Evolutionary conservation across 2,113 vertebrate genomes (phyloP).

Genomic region (Glaucidium brasilianum): DNA sequence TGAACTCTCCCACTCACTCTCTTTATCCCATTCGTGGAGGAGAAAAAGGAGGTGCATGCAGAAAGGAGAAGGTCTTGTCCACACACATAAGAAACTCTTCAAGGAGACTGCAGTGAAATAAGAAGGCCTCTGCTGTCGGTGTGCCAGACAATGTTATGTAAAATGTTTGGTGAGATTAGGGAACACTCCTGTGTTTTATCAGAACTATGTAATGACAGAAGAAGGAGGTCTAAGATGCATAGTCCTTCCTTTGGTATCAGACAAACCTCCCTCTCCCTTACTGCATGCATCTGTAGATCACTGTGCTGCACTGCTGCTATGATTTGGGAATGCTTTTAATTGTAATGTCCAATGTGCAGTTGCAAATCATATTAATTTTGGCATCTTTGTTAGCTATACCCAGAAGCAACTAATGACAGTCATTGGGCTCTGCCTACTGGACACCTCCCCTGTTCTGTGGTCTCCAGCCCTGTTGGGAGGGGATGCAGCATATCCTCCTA

Average conservation of each 20-base stretch:
- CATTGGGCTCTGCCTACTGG: neutral
- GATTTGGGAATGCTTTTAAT: neutral
- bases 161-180: neutral
- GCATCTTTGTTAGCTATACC: neutral
- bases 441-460: neutral
- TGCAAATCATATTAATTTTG: neutral
- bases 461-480: neutral
- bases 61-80: neutral
- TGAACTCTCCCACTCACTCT: neutral
- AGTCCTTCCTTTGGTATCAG: neutral
- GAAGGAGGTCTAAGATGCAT: neutral
- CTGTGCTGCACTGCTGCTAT: fast-evolving
- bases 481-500: neutral
- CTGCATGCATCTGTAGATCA: fast-evolving
- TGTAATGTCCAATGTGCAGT: neutral
- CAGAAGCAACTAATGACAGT: neutral
- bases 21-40: neutral
- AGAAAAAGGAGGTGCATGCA: neutral
- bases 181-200: neutral
- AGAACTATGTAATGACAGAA: neutral
- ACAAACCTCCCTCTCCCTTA: neutral
- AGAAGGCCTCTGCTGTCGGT: neutral
- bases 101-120: neutral
- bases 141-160: neutral
- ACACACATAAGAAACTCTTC: neutral